These are phyloP conservation scores for Uloborus diversus DNA, from an alignment of 1,140 invertebrate genomes.

Conservation along the genomic window DNA sequence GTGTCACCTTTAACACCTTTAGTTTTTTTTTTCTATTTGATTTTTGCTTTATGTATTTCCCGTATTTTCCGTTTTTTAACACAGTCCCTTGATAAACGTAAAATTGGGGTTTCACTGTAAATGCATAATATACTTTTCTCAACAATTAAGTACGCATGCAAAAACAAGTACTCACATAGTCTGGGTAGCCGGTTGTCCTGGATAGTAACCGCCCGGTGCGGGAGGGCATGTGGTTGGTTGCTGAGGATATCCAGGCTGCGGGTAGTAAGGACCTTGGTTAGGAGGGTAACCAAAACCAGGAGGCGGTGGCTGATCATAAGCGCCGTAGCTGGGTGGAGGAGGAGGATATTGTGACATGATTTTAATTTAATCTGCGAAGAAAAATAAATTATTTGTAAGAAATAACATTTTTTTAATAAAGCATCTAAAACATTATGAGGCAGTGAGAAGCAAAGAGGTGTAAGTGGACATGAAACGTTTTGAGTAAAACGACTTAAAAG, in stretches of 20 bases:
- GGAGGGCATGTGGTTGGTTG: not conserved
- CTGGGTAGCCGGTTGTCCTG: constrained; percentile 17
- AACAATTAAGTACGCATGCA: not conserved
- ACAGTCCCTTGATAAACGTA: not conserved
- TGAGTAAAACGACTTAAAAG: no score
- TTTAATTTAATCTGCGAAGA: not conserved
- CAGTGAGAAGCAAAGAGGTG: no score
- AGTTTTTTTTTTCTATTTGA: no score
- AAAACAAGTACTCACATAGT: constrained; percentile 29
- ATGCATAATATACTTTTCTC: not conserved
- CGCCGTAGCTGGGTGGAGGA: constrained; percentile 16
- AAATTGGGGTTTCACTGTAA: not conserved
- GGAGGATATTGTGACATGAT: constrained; percentile 23
- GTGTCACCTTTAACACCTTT: no score
- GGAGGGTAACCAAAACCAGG: constrained; percentile 21
- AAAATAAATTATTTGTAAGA: not conserved
- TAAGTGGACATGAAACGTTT: no score
- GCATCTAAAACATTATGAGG: not conserved
- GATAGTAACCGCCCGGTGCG: constrained; percentile 17
- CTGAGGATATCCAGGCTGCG: constrained; percentile 6
- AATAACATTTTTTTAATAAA: not conserved
- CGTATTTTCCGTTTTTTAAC: no score
- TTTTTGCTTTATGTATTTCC: no score
- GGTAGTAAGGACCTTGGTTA: not conserved
- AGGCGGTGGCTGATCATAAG: constrained; percentile 19